These are phyloP conservation scores for Dasyurus viverrinus DNA, from an alignment of 2,113 vertebrate genomes.

Conservation along the genomic window DNA sequence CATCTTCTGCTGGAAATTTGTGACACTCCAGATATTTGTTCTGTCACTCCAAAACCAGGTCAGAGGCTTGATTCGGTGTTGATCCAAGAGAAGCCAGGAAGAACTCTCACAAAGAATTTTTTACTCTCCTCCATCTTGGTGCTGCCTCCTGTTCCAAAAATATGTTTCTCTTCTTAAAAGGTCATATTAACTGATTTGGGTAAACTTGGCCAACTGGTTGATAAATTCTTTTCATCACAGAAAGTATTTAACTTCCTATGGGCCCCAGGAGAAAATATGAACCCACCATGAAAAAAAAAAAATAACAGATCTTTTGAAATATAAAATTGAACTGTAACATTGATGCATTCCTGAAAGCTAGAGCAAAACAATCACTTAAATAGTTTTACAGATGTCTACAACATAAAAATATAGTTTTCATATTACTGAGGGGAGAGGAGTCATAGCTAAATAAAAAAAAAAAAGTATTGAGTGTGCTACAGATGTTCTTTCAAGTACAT, in stretches of 20 bases:
- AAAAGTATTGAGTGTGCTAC: constrained; percentile 46
- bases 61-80: too few species aligned
- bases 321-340: background rate
- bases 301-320: background rate
- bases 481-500: constrained; percentile 77
- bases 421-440: constrained; percentile 35
- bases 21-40: too few species aligned
- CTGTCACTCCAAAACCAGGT: too few species aligned
- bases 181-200: background rate
- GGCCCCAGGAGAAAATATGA: background rate
- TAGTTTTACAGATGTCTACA: constrained; percentile 47
- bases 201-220: background rate
- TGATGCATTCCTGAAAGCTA: background rate
- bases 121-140: too few species aligned
- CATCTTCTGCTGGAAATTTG: too few species aligned
- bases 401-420: constrained; percentile 11
- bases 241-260: background rate
- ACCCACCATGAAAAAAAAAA: background rate
- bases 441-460: constrained; percentile 38
- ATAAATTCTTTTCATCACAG: background rate
- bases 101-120: too few species aligned
- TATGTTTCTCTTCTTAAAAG: background rate
- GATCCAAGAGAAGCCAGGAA: too few species aligned
- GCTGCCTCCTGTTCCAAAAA: too few species aligned
- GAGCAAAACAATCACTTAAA: constrained; percentile 11